phyloP scores from a whole-genome alignment of 1,140 invertebrate genomes.

The Adoxophyes honmai region DNA sequence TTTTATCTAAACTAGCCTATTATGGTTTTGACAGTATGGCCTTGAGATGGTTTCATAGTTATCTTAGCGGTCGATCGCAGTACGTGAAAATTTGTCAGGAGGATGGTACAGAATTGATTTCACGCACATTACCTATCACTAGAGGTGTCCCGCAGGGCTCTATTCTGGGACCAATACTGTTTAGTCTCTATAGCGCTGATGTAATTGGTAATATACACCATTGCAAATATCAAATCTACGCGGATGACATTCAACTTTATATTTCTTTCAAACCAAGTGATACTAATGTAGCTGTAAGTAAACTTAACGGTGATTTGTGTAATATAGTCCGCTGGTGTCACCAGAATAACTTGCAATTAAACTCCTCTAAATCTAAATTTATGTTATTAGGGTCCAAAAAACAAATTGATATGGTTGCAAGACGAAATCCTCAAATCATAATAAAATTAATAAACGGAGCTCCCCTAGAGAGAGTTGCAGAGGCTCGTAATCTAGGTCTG shows the following conservation, averaged over 20 bases:
- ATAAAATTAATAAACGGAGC: too few relatives aligned
- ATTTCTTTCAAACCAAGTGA: not conserved
- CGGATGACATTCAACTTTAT: not conserved
- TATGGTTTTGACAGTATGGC: not conserved
- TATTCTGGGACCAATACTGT: not conserved
- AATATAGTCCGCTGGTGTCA: too few relatives aligned
- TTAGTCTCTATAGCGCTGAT: not conserved
- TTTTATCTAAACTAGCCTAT: not conserved
- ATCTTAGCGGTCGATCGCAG: not conserved
- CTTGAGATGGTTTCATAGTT: not conserved
- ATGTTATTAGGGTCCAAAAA: too few relatives aligned
- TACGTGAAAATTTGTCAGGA: not conserved
- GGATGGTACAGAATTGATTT: not conserved
- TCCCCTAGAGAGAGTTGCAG: too few relatives aligned
- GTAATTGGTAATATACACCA: not conserved
- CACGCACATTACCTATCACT: not conserved
- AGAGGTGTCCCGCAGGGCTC: not conserved
- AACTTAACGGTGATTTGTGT: too few relatives aligned
- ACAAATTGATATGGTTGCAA: too few relatives aligned
- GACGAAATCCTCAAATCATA: too few relatives aligned
- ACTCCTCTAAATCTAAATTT: too few relatives aligned
- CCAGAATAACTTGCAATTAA: too few relatives aligned
- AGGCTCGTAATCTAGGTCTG: too few relatives aligned
- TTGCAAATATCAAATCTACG: not conserved
- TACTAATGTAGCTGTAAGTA: too few relatives aligned